These are phyloP conservation scores for Apis laboriosa DNA, from an alignment of 1,140 invertebrate genomes.

Conservation along the genomic window DNA sequence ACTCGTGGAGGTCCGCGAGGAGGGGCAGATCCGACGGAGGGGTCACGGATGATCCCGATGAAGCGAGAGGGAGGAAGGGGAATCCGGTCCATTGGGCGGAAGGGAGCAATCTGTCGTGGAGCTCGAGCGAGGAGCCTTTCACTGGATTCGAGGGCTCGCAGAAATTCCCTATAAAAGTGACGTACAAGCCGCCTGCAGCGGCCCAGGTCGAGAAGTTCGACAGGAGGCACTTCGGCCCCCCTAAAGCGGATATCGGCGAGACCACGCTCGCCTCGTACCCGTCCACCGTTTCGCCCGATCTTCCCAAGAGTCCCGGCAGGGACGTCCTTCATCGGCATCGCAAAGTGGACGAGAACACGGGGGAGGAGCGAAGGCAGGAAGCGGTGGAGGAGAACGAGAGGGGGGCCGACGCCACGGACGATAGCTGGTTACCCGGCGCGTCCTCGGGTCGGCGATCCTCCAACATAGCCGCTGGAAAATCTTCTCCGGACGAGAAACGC, in stretches of 20 bases:
- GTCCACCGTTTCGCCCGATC: slow-evolving; percentile 52
- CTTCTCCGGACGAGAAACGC: slow-evolving; percentile 17
- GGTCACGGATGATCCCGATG: background rate
- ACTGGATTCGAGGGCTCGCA: slow-evolving; percentile 71
- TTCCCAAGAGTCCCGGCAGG: slow-evolving; percentile 68
- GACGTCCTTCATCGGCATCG: slow-evolving; percentile 64
- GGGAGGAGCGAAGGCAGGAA: slow-evolving; percentile 43
- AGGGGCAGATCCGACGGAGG: slow-evolving; percentile 20
- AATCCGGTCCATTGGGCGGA: background rate
- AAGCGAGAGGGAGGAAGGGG: background rate
- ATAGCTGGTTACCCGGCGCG: slow-evolving; percentile 35
- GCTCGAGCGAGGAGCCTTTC: slow-evolving; percentile 64
- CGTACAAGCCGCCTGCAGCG: slow-evolving; percentile 62
- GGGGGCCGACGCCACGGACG: slow-evolving; percentile 40
- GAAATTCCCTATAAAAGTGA: slow-evolving; percentile 72
- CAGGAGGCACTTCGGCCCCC: slow-evolving; percentile 72
- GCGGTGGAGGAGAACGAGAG: slow-evolving; percentile 39
- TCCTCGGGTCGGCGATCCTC: slow-evolving; percentile 38
- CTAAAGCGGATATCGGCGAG: slow-evolving; percentile 59
- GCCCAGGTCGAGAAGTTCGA: slow-evolving; percentile 73
- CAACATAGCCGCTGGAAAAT: slow-evolving; percentile 5
- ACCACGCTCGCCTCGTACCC: slow-evolving; percentile 19
- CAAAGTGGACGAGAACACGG: slow-evolving; percentile 45
- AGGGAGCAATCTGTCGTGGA: background rate
- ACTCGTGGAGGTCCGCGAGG: background rate